Evolutionary conservation across 2,113 vertebrate genomes (phyloP).

Genomic region (Gambusia affinis): DNA sequence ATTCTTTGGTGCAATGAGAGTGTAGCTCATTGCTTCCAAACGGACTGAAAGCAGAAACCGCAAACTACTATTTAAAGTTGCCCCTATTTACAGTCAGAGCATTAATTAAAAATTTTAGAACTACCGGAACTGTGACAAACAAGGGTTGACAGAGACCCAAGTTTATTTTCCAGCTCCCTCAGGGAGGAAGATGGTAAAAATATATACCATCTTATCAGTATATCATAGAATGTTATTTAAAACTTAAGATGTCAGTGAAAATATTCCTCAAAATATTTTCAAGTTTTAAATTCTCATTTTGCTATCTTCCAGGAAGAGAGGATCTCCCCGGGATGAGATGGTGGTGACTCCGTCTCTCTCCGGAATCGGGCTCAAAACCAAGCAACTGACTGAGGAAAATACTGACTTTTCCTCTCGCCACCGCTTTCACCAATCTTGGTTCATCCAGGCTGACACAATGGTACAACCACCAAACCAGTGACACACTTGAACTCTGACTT

Average conservation of each 20-base stretch:
- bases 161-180: not conserved
- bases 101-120: not conserved
- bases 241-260: not conserved
- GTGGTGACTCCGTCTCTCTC: constrained; percentile 87
- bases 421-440: constrained; percentile 89
- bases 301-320: constrained; percentile 55
- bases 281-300: not conserved
- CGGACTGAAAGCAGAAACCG: not conserved
- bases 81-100: not conserved
- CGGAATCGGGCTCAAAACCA: constrained; percentile 87
- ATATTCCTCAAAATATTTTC: not conserved
- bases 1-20: not conserved
- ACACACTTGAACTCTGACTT: constrained; percentile 30
- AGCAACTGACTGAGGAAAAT: constrained; percentile 94
- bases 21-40: not conserved
- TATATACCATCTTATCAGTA: no score
- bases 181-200: not conserved
- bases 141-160: not conserved
- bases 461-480: constrained; percentile 79
- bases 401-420: constrained; percentile 90
- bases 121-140: not conserved
- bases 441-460: constrained; percentile 79
- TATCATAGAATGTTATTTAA: not conserved
- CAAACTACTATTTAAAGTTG: not conserved
- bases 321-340: constrained; percentile 81